Evolutionary conservation across 2,888 invertebrate genomes (phyloP).

Genomic region (Bursaphelenchus okinawaensis): DNA sequence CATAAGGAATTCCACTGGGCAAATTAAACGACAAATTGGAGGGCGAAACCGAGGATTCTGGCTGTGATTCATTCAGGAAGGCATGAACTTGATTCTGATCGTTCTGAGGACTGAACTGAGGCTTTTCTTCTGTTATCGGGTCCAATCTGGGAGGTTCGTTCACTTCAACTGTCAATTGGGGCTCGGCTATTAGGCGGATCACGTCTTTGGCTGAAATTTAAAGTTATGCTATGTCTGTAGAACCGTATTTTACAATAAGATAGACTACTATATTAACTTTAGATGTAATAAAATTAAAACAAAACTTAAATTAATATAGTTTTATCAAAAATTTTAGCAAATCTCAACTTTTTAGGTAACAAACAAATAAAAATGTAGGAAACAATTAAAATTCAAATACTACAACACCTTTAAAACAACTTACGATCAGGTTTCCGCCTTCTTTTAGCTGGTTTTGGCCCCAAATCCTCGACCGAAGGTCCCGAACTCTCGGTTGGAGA

Average conservation of each 20-base stretch:
- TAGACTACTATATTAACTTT: not conserved
- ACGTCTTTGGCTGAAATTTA: conserved; percentile 29
- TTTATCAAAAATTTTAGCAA: too few species aligned
- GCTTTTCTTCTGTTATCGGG: not conserved
- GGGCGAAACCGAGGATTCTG: conserved; percentile 2
- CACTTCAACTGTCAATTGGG: not conserved
- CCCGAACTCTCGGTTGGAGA: not conserved
- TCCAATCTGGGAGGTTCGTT: not conserved
- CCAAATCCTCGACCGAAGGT: conserved; percentile 4
- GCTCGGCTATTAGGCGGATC: conserved; percentile 16
- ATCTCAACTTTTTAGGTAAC: not conserved
- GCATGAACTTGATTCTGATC: not conserved
- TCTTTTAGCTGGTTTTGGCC: conserved; percentile 17
- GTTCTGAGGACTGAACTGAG: not conserved
- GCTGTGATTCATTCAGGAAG: not conserved
- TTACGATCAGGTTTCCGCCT: conserved; percentile 26
- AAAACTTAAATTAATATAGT: too few species aligned
- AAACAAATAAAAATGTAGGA: too few species aligned
- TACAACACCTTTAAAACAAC: not conserved
- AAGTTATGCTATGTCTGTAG: too few species aligned
- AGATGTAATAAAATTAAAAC: not conserved
- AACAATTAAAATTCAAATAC: too few species aligned
- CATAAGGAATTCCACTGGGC: conserved; percentile 9
- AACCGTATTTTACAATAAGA: too few species aligned
- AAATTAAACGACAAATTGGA: conserved; percentile 1